phyloP scores from a whole-genome alignment of 2,888 invertebrate species.

The Cataglyphis cursor region DNA sequence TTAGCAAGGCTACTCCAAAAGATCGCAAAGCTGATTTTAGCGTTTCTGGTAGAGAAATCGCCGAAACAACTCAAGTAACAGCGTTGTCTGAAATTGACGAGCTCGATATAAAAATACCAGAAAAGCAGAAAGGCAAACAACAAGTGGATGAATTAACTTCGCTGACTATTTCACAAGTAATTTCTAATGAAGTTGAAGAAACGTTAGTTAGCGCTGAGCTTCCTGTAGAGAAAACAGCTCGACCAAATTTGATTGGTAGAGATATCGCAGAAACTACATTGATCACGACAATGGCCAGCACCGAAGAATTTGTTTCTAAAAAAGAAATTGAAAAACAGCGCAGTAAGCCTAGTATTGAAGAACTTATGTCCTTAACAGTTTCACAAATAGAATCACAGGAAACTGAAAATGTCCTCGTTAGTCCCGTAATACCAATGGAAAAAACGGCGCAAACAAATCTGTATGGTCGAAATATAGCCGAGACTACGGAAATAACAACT shows the following conservation, averaged over 20 bases:
- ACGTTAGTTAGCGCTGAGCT: conserved; percentile 63
- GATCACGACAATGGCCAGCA: conserved; percentile 74
- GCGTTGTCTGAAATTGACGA: conserved; percentile 76
- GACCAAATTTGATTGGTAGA: conserved; percentile 82
- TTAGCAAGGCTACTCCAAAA: conserved; percentile 77
- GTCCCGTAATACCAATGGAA: conserved; percentile 76
- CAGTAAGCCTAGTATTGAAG: conserved; percentile 77
- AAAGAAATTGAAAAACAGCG: conserved; percentile 78
- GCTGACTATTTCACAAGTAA: conserved; percentile 76
- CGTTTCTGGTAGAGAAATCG: conserved; percentile 81
- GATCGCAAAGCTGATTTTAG: conserved; percentile 82
- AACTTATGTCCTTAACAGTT: conserved; percentile 77
- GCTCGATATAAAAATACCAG: conserved; percentile 72
- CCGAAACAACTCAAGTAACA: conserved; percentile 79
- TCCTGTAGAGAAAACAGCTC: conserved; percentile 84
- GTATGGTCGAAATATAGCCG: conserved; percentile 83
- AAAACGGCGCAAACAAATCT: conserved; percentile 81
- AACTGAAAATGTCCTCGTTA: conserved; percentile 71
- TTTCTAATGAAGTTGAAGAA: conserved; percentile 76
- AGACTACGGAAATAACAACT: conserved; percentile 83
- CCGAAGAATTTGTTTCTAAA: conserved; percentile 78
- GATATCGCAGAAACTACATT: conserved; percentile 81
- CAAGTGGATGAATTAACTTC: conserved; percentile 78
- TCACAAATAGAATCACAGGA: conserved; percentile 81
- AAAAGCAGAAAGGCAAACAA: conserved; percentile 78